Base-by-base conservation (phyloP, 2,888 invertebrate genomes). In the Ecliptopera silaceata region DNA sequence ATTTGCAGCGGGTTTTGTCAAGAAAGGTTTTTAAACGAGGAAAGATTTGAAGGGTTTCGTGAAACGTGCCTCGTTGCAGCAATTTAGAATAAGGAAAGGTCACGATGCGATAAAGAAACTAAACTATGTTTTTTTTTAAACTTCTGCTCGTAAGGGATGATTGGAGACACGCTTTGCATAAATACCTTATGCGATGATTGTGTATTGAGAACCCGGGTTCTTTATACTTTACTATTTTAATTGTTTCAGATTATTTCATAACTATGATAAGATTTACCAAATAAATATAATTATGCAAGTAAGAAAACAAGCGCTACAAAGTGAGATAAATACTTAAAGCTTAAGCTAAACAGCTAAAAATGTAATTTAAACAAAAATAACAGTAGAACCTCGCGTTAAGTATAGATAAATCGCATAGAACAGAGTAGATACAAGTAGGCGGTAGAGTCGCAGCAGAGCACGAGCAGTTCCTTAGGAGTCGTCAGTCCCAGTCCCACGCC, bases 21-120 rank as follows among this genome's bases (percentile, higher is more conserved):
- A 44, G 31, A 38, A 46, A 43, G 47, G 52, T 48, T 38, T 52
- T 48, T 52, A 52, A 52, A 52, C 39, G 57, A 52, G 47, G 15
- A 31, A 42, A 39, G 52, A 39, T 57, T 48, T 46, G 46, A 34
- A 56, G 42, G 46, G 18, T 38, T 42, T n/a, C n/a, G 41, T 20
- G 46, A 15, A 20, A 51, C 45, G 56, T 46, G 46, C 29, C 20
- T 31, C 18, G 12, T 15, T 31, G 13, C 20, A 38, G 39, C 56
- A 26, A 56, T 56, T 42, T 29, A 20, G 36, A 22, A 38, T 29
- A 50, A 36, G 10, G 6, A 22, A 13, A 22, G 22, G 22, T 22
- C 13, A 13, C 8, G 22, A 13, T 8, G n/a, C 0, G 8, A 8
- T 17, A 26, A 13, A 26, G 2, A 42, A 22, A 12, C 12, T 12